A percentile compares a stretch with the other conserved stretches of the same genome.
Evolutionary conservation across 35 echinoderm and acorn worm genomes (phyloP).

Genomic region (Lytechinus variegatus): DNA sequence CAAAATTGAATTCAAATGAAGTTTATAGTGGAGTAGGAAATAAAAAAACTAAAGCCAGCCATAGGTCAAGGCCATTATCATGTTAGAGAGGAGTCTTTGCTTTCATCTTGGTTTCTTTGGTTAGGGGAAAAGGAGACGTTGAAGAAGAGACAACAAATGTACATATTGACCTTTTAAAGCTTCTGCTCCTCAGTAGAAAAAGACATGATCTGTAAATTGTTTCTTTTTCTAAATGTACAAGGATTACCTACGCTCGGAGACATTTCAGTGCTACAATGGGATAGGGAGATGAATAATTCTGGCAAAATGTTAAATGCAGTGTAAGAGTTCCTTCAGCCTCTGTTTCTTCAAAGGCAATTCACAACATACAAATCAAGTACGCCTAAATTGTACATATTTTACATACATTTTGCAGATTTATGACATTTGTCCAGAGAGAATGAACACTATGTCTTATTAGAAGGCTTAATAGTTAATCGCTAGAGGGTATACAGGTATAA

Average conservation of each 20-base stretch:
- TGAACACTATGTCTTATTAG: background rate
- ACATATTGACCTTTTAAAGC: slow-evolving; percentile 5
- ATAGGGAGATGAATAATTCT: background rate
- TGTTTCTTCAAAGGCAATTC: background rate
- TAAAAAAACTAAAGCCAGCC: background rate
- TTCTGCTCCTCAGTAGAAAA: background rate
- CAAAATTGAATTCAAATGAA: slow-evolving; percentile 38
- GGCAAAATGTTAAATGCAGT: background rate
- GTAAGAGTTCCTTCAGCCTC: background rate
- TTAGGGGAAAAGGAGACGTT: background rate
- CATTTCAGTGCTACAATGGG: background rate
- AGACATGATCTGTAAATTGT: slow-evolving; percentile 13
- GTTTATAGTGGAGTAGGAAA: slow-evolving; percentile 32
- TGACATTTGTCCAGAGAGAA: background rate
- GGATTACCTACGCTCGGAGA: background rate
- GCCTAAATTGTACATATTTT: background rate
- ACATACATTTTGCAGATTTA: background rate
- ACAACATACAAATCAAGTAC: background rate
- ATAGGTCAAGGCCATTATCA: slow-evolving; percentile 29
- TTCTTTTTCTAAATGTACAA: background rate
- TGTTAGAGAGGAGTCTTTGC: background rate
- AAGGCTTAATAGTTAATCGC: background rate
- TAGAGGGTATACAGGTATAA: too few species aligned
- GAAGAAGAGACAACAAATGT: background rate
- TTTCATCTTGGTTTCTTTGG: background rate